These are phyloP conservation scores for Icerya purchasi DNA, from an alignment of 2,888 invertebrate genomes.

Conservation along the genomic window DNA sequence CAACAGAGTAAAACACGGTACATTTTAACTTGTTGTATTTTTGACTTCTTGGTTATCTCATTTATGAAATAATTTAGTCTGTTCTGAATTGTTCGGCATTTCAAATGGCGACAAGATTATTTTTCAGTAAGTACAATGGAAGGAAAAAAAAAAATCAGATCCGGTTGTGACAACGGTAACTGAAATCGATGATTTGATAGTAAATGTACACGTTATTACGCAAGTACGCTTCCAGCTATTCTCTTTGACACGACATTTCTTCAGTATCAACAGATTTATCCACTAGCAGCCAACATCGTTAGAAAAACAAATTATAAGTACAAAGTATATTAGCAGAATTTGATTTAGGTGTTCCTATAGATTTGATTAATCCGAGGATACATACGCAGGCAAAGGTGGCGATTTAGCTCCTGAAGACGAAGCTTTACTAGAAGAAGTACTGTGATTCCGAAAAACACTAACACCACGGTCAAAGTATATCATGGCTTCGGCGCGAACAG, in stretches of 20 bases:
- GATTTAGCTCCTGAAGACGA: slow-evolving; percentile 79
- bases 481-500: slow-evolving; percentile 95
- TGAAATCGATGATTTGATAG: no score
- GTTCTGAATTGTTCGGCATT: no score
- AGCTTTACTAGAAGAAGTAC: slow-evolving; percentile 85
- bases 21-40: no score
- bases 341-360: slow-evolving; percentile 91
- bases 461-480: slow-evolving; percentile 89
- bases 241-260: slow-evolving; percentile 97
- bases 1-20: no score
- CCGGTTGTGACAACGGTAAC: no score
- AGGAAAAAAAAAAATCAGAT: no score
- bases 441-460: slow-evolving; percentile 70
- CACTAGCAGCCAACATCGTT: slow-evolving; percentile 89
- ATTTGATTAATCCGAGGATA: slow-evolving; percentile 90
- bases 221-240: slow-evolving; percentile 91
- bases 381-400: slow-evolving; percentile 59
- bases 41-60: no score
- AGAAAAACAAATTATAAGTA: slow-evolving; percentile 85
- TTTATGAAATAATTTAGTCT: no score
- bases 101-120: no score
- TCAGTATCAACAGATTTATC: slow-evolving; percentile 71
- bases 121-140: no score
- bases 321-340: slow-evolving; percentile 92
- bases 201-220: no score